These are phyloP conservation scores for Phaonia tiefii DNA, from an alignment of 2,888 invertebrate genomes.

Conservation along the genomic window DNA sequence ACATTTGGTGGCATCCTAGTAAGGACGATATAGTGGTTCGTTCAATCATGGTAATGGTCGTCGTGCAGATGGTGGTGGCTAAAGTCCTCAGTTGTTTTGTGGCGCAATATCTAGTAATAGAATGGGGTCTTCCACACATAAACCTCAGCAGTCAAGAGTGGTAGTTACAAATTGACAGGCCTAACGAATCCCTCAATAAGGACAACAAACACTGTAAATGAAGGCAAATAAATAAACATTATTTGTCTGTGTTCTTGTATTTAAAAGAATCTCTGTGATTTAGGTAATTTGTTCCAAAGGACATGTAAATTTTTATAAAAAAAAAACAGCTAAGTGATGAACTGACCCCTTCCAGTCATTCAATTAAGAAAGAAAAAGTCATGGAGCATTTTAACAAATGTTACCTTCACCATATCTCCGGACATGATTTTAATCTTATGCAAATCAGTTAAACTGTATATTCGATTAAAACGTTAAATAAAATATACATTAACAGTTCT, in stretches of 20 bases:
- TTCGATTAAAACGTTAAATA: conserved; percentile 44
- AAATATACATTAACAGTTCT: conserved; percentile 48
- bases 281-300: conserved; percentile 54
- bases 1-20: conserved; percentile 27
- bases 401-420: conserved; percentile 42
- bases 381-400: conserved; percentile 52
- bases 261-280: conserved; percentile 59
- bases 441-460: conserved; percentile 53
- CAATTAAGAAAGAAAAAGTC: conserved; percentile 14
- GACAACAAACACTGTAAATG: conserved; percentile 68
- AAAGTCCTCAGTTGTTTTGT: too few species aligned
- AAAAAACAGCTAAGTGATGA: background rate
- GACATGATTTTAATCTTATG: conserved; percentile 58
- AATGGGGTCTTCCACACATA: background rate
- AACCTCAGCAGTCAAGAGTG: conserved; percentile 35
- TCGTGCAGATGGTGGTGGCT: conserved; percentile 27
- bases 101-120: too few species aligned
- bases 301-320: conserved; percentile 15
- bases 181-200: conserved; percentile 65
- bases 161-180: conserved; percentile 68
- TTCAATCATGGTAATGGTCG: conserved; percentile 9
- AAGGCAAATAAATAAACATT: conserved; percentile 69
- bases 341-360: conserved; percentile 48
- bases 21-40: conserved; percentile 30
- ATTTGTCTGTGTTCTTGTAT: conserved; percentile 22